Base-by-base conservation (phyloP, 2,797 vertebrate species). In the Alcedo quadribrachys region DNA sequence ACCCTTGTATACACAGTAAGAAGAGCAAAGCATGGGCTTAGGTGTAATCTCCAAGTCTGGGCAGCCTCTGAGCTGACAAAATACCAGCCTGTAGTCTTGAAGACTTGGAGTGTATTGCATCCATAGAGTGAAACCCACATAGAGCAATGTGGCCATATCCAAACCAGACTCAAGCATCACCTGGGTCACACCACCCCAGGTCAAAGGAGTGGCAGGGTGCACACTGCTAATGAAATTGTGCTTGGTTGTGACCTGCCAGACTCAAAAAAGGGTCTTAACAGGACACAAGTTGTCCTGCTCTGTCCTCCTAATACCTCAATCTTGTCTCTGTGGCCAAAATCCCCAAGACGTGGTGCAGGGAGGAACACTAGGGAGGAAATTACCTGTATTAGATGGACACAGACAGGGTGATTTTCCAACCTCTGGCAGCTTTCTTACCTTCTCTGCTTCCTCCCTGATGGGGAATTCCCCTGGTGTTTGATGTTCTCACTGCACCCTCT, bases 341-440 rank as follows among this genome's bases (percentile, higher is more conserved):
- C 15, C 19, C 8, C 50, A 30, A 32, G 11, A 30, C 0, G 0
- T 17, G 18, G 18, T 57, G 11, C 40, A 37, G 28, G n/a, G 10
- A 55, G 9, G 50, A 35, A 10, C 25, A 4, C 7, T 2, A 10
- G 42, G 16, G 19, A 69, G 51, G 30, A 50, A 85, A 78, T 25
- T 7, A 24, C 9, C 25, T 55, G 40, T 48, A 15, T 25, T 54
- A 35, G 74, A 78, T 13, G 5, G 67, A 21, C 50, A 61, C 2
- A 4, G 60, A 15, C 15, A 68, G 17, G 5, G 28, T 45, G 7
- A 15, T 66, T 83, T 37, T 48, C 12, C 58, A 68, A 1, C 3
- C 30, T 81, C 60, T 32, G 33, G 28, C 16, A 61, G 13, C 18
- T 78, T 80, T 77, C 25, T 68, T 61, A 53, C 28, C 21, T 58